Conservation (phyloP, 2,888 invertebrate genomes). For the Temnothorax ravouxi region DNA sequence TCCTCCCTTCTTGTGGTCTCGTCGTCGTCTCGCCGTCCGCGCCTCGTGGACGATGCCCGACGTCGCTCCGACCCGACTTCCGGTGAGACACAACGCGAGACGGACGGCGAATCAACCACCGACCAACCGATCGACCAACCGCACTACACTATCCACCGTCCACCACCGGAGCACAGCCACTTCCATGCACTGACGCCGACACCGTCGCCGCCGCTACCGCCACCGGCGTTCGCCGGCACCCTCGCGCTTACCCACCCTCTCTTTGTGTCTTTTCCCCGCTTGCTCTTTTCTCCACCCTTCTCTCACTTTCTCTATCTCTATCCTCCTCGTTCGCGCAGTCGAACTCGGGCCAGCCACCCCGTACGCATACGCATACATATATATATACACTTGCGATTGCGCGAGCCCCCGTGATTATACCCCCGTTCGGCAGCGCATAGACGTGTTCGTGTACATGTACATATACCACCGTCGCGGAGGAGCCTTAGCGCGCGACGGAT, state of each 20-base stretch:
- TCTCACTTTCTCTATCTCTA: constrained; percentile 26
- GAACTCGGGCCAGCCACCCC: constrained; percentile 43
- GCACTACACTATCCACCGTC: constrained; percentile 70
- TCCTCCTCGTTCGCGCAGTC: constrained; percentile 43
- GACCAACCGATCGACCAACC: constrained; percentile 61
- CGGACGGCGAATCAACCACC: constrained; percentile 63
- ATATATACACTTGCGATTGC: constrained; percentile 35
- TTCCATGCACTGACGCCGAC: constrained; percentile 57
- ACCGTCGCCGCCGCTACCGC: constrained; percentile 55
- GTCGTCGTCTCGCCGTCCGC: constrained; percentile 61
- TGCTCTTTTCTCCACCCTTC: constrained; percentile 39
- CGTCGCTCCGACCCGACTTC: constrained; percentile 5
- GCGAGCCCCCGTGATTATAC: constrained; percentile 42
- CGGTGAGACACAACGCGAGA: constrained; percentile 28
- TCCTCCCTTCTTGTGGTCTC: constrained; percentile 64
- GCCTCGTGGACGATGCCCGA: constrained; percentile 38
- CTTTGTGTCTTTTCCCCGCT: constrained; percentile 33
- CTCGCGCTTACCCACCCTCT: constrained; percentile 59
- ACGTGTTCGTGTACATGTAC: not conserved
- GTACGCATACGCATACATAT: not conserved
- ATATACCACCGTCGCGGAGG: constrained; percentile 42
- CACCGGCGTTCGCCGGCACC: constrained; percentile 65
- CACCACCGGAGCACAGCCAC: constrained; percentile 64
- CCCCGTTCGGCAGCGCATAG: not conserved
- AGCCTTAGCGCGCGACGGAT: constrained; percentile 79